Base-by-base conservation (phyloP, 2,113 vertebrate genomes). In the Sciurus niger region DNA sequence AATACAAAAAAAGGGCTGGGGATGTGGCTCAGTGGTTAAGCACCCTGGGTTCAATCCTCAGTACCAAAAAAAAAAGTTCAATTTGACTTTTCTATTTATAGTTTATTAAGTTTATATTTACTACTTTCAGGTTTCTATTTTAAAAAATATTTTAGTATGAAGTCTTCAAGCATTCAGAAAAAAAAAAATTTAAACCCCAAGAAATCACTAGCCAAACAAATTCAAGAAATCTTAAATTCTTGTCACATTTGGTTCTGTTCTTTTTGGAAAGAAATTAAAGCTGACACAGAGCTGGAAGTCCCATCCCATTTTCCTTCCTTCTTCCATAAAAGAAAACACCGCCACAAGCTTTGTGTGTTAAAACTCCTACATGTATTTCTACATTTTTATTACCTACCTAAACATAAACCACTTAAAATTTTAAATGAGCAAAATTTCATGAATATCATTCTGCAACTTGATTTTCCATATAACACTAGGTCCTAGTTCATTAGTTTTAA, bases 51-150 rank as follows among this genome's bases (percentile, higher is more conserved):
- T 40, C 40, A 40, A 40, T 40, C 40, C 40, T 40, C 40, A 40
- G 4, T 40, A 40, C 40, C 40, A 40, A 40, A 40, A 40, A 40
- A 40, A 40, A 79, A 48, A 74, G 12, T 78, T 70, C 58, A 30
- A 72, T 89, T 94, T 72, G 46, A 91, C 53, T 22, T 80, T 82
- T 85, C 10, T 83, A 46, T 72, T 92, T 90, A 90, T 87, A 92
- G 84, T 86, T 86, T 18, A 72, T 37, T 83, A 96, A 89, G 7
- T 46, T 87, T 89, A 86, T 12, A 74, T 67, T 88, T 72, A 93
- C 60, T 84, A n/a, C 58, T 72, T 94, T 84, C 20, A 84, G 10
- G 65, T 70, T 85, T 25, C 1, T 22, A 9, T 58, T 70, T 60
- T 46, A 28, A 18, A 55, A 63, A 80, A 22, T 55, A 9, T 74